phyloP scores from a whole-genome alignment of 2,113 vertebrate species.

The Cyprinodon tularosa region DNA sequence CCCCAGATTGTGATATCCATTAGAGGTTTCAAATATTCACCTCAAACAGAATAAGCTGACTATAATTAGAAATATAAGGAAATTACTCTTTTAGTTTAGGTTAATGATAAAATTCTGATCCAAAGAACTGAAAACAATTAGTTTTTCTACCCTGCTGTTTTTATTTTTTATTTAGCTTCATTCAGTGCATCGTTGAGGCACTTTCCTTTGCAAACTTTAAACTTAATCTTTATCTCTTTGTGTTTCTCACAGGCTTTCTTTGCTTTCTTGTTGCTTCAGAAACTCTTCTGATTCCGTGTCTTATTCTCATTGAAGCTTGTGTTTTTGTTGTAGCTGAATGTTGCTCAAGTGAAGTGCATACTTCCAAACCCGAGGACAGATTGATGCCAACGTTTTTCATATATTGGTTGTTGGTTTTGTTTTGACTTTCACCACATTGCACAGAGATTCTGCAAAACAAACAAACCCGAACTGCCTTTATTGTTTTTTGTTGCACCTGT shows the following conservation, averaged over 20 bases:
- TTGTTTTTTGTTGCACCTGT: slow-evolving; percentile 47
- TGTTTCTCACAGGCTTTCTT: slow-evolving; percentile 19
- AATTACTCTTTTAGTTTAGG: neutral
- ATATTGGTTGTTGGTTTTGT: slow-evolving; percentile 5
- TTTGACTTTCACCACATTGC: slow-evolving; percentile 29
- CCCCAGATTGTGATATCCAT: neutral
- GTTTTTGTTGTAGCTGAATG: slow-evolving; percentile 21
- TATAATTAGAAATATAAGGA: neutral
- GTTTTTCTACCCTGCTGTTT: neutral
- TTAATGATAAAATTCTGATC: neutral
- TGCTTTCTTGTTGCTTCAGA: slow-evolving; percentile 17
- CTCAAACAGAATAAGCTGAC: neutral
- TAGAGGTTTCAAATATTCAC: neutral
- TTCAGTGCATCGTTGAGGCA: slow-evolving; percentile 41
- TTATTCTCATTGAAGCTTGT: slow-evolving; percentile 33
- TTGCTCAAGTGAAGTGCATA: slow-evolving; percentile 34
- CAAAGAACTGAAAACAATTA: neutral
- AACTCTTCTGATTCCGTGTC: slow-evolving; percentile 20
- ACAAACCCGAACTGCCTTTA: slow-evolving; percentile 44
- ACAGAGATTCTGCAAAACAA: slow-evolving; percentile 52
- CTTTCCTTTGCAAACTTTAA: slow-evolving; percentile 40
- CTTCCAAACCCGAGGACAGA: slow-evolving; percentile 29
- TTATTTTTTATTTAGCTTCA: neutral
- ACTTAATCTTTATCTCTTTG: neutral
- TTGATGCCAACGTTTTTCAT: slow-evolving; percentile 24